Evolutionary conservation across 2,888 invertebrate genomes (phyloP).

Genomic region (Trimorus sp.): DNA sequence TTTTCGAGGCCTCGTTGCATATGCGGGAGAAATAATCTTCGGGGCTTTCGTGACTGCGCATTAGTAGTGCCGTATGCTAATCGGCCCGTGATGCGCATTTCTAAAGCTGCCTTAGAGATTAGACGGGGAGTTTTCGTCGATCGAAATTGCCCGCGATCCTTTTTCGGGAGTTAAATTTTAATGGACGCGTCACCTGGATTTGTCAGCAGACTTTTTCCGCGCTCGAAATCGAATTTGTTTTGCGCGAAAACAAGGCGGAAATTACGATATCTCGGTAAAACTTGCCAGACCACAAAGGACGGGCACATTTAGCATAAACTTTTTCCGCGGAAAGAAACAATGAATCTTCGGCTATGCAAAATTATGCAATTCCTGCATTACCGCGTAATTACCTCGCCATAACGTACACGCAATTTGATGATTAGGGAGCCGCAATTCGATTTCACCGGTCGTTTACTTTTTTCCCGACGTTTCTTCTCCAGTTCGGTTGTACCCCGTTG

Average conservation of each 20-base stretch:
- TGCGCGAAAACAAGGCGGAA: no score
- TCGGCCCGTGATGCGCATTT: constrained; percentile 61
- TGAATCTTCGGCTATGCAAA: constrained; percentile 22
- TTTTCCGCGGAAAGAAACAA: constrained; percentile 10
- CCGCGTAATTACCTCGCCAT: constrained; percentile 43
- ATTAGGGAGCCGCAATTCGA: constrained; percentile 52
- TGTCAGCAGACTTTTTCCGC: no score
- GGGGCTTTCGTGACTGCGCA: constrained; percentile 62
- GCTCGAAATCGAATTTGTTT: no score
- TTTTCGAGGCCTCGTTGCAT: constrained; percentile 57
- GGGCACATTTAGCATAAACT: no score
- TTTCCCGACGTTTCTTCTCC: neutral
- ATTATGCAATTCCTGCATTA: constrained; percentile 39
- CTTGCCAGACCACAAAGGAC: neutral
- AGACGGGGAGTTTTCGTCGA: constrained; percentile 31
- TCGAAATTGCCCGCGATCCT: constrained; percentile 1
- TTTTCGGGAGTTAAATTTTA: neutral
- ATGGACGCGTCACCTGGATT: no score
- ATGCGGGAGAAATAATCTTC: constrained; percentile 63
- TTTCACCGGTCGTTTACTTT: constrained; percentile 25
- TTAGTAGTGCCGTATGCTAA: constrained; percentile 59
- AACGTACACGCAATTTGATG: constrained; percentile 56
- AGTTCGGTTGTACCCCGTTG: constrained; percentile 15
- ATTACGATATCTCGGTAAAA: neutral
- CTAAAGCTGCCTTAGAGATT: constrained; percentile 58